Percentiles rank a stretch among this genome's conserved stretches.
Evolutionary conservation across 2,888 invertebrate species (phyloP).

Genomic region (Troides oblongomaculatus): DNA sequence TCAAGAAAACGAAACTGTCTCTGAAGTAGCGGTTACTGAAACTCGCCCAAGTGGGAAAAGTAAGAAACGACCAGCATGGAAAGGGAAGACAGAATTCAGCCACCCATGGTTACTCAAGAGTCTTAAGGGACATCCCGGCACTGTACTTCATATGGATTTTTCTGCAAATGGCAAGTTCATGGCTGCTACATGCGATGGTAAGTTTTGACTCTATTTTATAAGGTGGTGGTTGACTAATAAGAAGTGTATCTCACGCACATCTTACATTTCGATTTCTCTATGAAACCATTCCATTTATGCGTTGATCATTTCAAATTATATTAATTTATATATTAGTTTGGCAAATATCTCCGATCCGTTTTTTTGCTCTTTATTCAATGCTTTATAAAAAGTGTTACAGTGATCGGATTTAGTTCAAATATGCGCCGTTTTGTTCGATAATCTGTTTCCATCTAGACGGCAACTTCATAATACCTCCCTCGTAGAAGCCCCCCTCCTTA

Average conservation of each 20-base stretch:
- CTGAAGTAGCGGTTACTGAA: constrained; percentile 53
- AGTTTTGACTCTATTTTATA: constrained; percentile 48
- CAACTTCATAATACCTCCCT: too few relatives aligned
- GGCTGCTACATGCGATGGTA: constrained; percentile 92
- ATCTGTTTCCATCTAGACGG: too few relatives aligned
- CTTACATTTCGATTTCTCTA: not conserved
- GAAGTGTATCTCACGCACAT: constrained; percentile 4
- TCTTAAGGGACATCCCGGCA: constrained; percentile 90
- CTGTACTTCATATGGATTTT: constrained; percentile 88
- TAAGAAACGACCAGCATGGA: constrained; percentile 76
- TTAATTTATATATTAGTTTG: not conserved
- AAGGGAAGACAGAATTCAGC: constrained; percentile 76
- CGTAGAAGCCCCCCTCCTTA: too few relatives aligned
- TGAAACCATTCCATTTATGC: constrained; percentile 10
- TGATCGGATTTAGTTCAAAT: too few relatives aligned
- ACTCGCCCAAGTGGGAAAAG: constrained; percentile 62
- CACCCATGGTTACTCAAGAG: constrained; percentile 90
- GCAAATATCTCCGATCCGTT: too few relatives aligned
- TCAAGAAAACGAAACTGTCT: constrained; percentile 55
- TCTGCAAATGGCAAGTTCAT: constrained; percentile 92
- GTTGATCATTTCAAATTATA: constrained; percentile 23
- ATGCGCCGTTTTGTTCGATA: too few relatives aligned
- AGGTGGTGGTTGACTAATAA: constrained; percentile 32
- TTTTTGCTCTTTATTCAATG: too few relatives aligned
- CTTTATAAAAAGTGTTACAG: too few relatives aligned